Evolutionary conservation across 2,888 invertebrate species (phyloP).

Genomic region (Diploptera punctata): DNA sequence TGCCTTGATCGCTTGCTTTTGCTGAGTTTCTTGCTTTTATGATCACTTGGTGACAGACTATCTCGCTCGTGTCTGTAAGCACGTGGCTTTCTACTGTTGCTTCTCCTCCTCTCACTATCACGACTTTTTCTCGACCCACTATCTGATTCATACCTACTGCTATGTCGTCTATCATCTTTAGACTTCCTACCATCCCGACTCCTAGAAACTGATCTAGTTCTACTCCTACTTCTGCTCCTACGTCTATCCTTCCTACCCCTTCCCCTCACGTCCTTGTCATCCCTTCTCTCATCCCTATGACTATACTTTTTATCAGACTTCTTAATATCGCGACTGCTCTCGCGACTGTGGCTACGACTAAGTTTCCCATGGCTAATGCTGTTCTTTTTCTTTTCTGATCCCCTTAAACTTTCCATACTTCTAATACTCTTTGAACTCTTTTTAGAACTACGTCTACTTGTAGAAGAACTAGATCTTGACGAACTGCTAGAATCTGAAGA

Average conservation of each 20-base stretch:
- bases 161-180: slow-evolving; percentile 42
- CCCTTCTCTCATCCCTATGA: slow-evolving; percentile 27
- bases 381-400: slow-evolving; percentile 36
- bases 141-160: slow-evolving; percentile 1
- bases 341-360: neutral
- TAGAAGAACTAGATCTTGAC: slow-evolving; percentile 34
- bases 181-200: slow-evolving; percentile 14
- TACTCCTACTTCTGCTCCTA: slow-evolving; percentile 6
- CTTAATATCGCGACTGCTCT: neutral
- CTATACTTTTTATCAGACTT: slow-evolving; percentile 31
- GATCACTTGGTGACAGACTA: slow-evolving; percentile 11
- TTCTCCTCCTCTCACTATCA: slow-evolving; percentile 31
- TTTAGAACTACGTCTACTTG: slow-evolving; percentile 39
- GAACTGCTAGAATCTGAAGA: slow-evolving; percentile 36
- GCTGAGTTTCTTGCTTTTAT: slow-evolving; percentile 35
- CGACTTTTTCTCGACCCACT: slow-evolving; percentile 50
- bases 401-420: slow-evolving; percentile 24
- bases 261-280: neutral
- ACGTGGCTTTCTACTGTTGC: slow-evolving; percentile 22
- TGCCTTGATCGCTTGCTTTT: slow-evolving; percentile 50
- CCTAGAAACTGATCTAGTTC: no score
- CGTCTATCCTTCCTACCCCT: slow-evolving; percentile 25
- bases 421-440: slow-evolving; percentile 33
- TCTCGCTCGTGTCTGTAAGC: slow-evolving; percentile 15
- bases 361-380: slow-evolving; percentile 23